Base-by-base conservation (phyloP, 92 coral and sea anemone species). In the Actinernus sp. region DNA sequence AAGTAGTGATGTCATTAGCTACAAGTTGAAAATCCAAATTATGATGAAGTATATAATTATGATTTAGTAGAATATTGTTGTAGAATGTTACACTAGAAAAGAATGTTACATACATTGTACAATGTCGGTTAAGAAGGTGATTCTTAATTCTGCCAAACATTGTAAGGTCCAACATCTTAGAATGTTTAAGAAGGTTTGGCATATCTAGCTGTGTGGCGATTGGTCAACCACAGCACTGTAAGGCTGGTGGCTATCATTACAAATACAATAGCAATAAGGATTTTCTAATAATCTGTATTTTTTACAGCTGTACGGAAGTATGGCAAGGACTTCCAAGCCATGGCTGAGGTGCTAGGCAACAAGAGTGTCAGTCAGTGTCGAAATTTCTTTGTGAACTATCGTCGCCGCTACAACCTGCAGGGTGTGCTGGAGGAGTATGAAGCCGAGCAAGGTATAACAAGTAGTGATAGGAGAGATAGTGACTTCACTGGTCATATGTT, bases 321-420 rank as follows among this genome's bases (percentile, higher is more conserved):
- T 47, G 98, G 98, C 31, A 94, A 94, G 59, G 98, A 94, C 65
- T 94, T 94, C 66, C 98, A 94, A 80, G 98, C 98, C 67, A 94
- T 94, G 98, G 98, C 97, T 3, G 98, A 94, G 38, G 98, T 94
- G 25, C 46, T 94, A 4, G 97, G 97, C 8, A 94, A 94, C 89
- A 94, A 94, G 86, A 94, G 95, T 7, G 84, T 94, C 23, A 81
- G 98, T 59, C 98, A 94, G 68, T 94, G 98, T 61, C 92, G 98
- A 19, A 94, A 91, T 53, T 94, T 94, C 92, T 94, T 91, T 57
- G 97, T 94, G 73, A 94, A 94, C 79, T 92, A 94, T 63, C 79
- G 97, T 17, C 83, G 97, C 20, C 97, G 98, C 17, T 94, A 78
- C 67, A 92, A 91, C 31, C 74, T 94, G 33, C 97, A 90, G 68